phyloP scores from a whole-genome alignment of 2,888 invertebrate species.

The Resseliella maxima region DNA sequence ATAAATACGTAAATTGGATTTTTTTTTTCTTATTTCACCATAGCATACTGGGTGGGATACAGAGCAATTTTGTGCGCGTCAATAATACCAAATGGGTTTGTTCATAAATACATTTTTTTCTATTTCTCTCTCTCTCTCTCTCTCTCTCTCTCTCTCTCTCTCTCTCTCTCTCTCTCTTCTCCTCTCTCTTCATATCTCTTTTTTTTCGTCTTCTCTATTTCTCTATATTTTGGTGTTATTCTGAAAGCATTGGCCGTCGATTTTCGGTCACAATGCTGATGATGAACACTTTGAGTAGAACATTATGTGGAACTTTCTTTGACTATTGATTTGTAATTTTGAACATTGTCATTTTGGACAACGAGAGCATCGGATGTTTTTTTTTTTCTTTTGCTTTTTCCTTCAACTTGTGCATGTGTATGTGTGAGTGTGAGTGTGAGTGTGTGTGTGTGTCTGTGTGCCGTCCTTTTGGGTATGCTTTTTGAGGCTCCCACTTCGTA shows the following conservation, averaged over 20 bases:
- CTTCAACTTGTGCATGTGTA: not conserved
- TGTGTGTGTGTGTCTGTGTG: too few relatives aligned
- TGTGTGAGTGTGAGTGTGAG: too few relatives aligned
- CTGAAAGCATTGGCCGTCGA: not conserved
- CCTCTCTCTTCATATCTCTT: too few relatives aligned
- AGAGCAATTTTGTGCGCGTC: not conserved
- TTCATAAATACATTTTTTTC: constrained; percentile 52
- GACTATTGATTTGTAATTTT: constrained; percentile 54
- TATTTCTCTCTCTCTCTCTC: too few relatives aligned
- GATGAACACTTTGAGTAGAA: constrained; percentile 9
- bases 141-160: too few relatives aligned
- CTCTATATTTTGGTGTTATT: not conserved
- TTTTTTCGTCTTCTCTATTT: too few relatives aligned
- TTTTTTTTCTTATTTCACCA: constrained; percentile 1
- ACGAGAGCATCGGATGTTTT: constrained; percentile 51
- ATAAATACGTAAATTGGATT: constrained; percentile 55
- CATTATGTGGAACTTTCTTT: constrained; percentile 46
- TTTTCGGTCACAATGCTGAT: constrained; percentile 23
- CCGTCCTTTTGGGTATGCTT: too few relatives aligned
- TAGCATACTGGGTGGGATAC: not conserved
- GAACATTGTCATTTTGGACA: constrained; percentile 54
- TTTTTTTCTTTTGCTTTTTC: not conserved
- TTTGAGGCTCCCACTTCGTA: too few relatives aligned
- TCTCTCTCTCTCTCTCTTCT: too few relatives aligned
- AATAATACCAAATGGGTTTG: not conserved